Conservation (phyloP, 2,113 vertebrate genomes). For the Pollachius pollachius region DNA sequence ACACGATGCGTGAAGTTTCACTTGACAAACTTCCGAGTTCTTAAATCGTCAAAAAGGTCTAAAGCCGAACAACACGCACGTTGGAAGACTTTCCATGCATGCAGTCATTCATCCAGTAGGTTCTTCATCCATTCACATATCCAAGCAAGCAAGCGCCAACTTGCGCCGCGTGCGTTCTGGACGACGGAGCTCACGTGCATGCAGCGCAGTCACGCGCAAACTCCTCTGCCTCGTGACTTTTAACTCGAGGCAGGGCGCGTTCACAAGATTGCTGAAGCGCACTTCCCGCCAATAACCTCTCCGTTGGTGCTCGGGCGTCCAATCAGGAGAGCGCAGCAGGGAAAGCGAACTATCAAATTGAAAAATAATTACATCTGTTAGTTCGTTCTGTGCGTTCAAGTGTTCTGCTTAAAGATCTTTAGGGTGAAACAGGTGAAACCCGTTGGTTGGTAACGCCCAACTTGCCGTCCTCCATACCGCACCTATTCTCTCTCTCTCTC, state of each 20-base stretch:
- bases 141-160: slow-evolving; percentile 28
- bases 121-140: slow-evolving; percentile 44
- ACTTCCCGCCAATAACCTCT: slow-evolving; percentile 11
- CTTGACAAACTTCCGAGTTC: too few species aligned
- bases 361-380: too few species aligned
- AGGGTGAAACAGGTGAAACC: not conserved
- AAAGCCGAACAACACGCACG: not conserved
- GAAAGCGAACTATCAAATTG: too few species aligned
- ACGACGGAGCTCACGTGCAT: not conserved
- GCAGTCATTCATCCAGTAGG: slow-evolving; percentile 18
- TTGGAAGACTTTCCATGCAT: not conserved
- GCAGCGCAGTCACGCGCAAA: slow-evolving; percentile 25
- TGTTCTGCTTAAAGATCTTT: not conserved
- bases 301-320: not conserved
- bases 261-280: slow-evolving; percentile 40
- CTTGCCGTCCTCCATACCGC: not conserved
- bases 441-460: not conserved
- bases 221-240: slow-evolving; percentile 39
- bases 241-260: slow-evolving; percentile 30
- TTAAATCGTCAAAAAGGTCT: too few species aligned
- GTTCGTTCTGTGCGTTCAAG: too few species aligned
- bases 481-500: too few species aligned
- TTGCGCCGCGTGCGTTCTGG: slow-evolving; percentile 5
- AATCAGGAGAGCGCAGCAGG: too few species aligned
- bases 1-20: too few species aligned